Percentiles rank a stretch among this genome's conserved stretches.
Evolutionary conservation across 2,888 invertebrate species (phyloP).

Genomic region (Formica aserva): DNA sequence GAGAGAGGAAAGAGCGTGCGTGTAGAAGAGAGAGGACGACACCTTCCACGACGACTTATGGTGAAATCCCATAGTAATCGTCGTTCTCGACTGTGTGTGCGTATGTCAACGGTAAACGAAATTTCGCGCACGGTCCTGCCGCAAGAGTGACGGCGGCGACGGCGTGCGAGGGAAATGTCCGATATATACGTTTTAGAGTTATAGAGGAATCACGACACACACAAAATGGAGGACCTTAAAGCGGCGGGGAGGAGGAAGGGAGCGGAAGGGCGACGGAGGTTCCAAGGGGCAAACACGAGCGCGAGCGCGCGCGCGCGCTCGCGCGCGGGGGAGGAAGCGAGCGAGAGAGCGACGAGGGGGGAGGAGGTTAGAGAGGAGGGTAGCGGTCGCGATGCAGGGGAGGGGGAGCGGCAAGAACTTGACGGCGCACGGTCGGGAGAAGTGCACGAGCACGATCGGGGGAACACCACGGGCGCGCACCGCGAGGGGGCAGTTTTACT

Average conservation of each 20-base stretch:
- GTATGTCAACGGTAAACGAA: slow-evolving; percentile 76
- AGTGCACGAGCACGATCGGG: slow-evolving; percentile 74
- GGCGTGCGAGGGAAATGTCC: slow-evolving; percentile 71
- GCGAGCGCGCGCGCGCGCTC: slow-evolving; percentile 36
- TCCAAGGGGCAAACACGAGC: slow-evolving; percentile 43
- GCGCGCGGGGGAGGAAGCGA: slow-evolving; percentile 51
- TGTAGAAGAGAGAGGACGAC: slow-evolving; percentile 68
- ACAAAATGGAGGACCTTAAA: slow-evolving; percentile 79
- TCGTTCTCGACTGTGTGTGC: slow-evolving; percentile 75
- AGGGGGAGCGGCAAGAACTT: slow-evolving; percentile 77
- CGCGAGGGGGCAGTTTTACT: slow-evolving; percentile 81
- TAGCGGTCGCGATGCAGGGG: slow-evolving; percentile 42
- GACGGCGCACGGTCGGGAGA: slow-evolving; percentile 73
- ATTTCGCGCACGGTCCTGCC: slow-evolving; percentile 67
- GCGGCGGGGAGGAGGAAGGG: slow-evolving; percentile 69
- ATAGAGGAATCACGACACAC: slow-evolving; percentile 82
- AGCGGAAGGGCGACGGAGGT: slow-evolving; percentile 70
- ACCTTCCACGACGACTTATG: slow-evolving; percentile 82
- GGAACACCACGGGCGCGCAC: slow-evolving; percentile 77
- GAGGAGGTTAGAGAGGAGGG: slow-evolving; percentile 38
- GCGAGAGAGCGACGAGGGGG: slow-evolving; percentile 52
- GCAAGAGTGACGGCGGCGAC: slow-evolving; percentile 65
- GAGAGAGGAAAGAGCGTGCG: slow-evolving; percentile 61
- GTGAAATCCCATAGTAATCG: slow-evolving; percentile 82
- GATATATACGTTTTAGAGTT: slow-evolving; percentile 80